These are phyloP conservation scores for Drosophila borborema DNA, from an alignment of 2,888 invertebrate species.

Conservation along the genomic window DNA sequence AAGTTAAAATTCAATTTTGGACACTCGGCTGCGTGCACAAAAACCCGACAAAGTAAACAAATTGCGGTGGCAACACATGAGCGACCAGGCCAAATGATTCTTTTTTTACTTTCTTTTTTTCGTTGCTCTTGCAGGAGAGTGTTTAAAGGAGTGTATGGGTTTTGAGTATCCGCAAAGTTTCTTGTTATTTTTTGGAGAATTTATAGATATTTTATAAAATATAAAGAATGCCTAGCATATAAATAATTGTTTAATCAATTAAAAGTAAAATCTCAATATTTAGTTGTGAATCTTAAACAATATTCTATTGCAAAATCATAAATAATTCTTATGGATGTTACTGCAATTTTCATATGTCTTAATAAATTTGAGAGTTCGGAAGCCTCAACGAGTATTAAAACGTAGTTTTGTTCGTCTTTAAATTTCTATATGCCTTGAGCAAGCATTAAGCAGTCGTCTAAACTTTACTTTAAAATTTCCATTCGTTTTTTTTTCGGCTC, in stretches of 20 bases:
- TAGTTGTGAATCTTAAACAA: too few relatives aligned
- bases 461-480: neutral
- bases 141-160: neutral
- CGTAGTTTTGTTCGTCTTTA: neutral
- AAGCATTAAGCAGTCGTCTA: neutral
- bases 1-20: constrained; percentile 73
- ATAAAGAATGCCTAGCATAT: neutral
- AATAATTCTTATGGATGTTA: neutral
- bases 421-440: neutral
- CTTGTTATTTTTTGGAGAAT: too few relatives aligned
- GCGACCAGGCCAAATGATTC: constrained; percentile 40
- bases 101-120: constrained; percentile 20
- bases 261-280: too few relatives aligned
- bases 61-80: constrained; percentile 74
- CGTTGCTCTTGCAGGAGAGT: neutral
- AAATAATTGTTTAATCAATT: neutral
- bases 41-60: constrained; percentile 74
- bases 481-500: constrained; percentile 3
- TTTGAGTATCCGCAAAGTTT: too few relatives aligned
- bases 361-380: neutral
- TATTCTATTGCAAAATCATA: neutral
- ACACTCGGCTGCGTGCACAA: constrained; percentile 71
- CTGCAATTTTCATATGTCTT: neutral
- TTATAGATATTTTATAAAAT: neutral
- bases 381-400: neutral